These are phyloP conservation scores for Drosophila bocqueti DNA, from an alignment of 1,140 invertebrate genomes.

Conservation along the genomic window DNA sequence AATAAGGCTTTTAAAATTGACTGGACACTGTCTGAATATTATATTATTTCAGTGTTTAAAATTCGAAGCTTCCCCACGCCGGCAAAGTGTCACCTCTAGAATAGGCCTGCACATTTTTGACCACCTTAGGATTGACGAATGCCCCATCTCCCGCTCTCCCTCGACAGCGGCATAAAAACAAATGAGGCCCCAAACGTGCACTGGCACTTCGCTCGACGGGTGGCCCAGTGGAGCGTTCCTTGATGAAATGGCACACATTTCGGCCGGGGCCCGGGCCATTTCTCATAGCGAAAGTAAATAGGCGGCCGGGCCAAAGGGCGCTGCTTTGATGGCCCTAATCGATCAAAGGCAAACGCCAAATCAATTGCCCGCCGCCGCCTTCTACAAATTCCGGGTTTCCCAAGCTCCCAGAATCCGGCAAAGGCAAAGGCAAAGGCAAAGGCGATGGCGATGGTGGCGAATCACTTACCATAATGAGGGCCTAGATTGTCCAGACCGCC, in stretches of 20 bases:
- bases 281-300: conserved; percentile 75
- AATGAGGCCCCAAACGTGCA: conserved; percentile 55
- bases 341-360: conserved; percentile 78
- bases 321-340: conserved; percentile 73
- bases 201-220: conserved; percentile 40
- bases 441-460: conserved; percentile 29
- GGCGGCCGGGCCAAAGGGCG: conserved; percentile 34
- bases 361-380: conserved; percentile 64
- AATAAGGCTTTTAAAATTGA: background rate
- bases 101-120: conserved; percentile 29
- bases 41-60: too few species aligned
- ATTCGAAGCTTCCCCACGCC: background rate
- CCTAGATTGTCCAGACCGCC: conserved; percentile 27
- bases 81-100: conserved; percentile 13
- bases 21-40: background rate
- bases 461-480: conserved; percentile 73
- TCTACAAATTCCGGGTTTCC: conserved; percentile 34
- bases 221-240: conserved; percentile 57
- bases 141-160: background rate
- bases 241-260: conserved; percentile 73
- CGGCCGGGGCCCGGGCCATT: conserved; percentile 37
- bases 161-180: conserved; percentile 52
- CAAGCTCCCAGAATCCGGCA: conserved; percentile 4
- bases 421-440: conserved; percentile 58
- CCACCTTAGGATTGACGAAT: conserved; percentile 17